Base-by-base conservation (phyloP, 2,797 vertebrate species). In the Acrossocheilus fasciatus region DNA sequence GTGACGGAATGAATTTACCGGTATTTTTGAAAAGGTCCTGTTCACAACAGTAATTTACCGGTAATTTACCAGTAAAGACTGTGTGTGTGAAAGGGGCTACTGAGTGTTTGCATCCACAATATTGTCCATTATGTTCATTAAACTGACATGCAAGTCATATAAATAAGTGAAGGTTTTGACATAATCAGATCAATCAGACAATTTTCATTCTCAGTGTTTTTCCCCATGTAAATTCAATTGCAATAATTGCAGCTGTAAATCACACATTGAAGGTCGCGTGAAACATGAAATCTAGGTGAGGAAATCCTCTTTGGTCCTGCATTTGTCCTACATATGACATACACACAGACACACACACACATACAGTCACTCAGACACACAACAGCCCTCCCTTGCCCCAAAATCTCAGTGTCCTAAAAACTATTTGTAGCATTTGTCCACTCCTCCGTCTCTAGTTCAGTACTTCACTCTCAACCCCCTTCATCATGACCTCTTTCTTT, bases 241-340 rank as follows among this genome's bases (percentile, higher is more conserved):
- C 12, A 77, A 59, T 62, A 52, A 14, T 3, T n/a, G 18, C 36
- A 36, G 23, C 6, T 59, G 62, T 45, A 45, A 59, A 47, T 68
- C 54, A 81, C 76, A 57, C 39, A 57, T 30, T 82, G 70, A 66
- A 81, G 82, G 70, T 84, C 62, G 17, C 52, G 8, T 84, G 68
- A 76, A 69, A 45, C 50, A 59, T 20, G 6, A 64, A 85, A 88
- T 81, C 70, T 85, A 81, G 87, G 83, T 85, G 83, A 84, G 87
- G 83, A 50, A 88, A 81, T 85, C 87, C 85, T 85, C 83, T 88
- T 85, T 77, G 64, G 87, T 82, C 83, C 77, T 81, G 57, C 43
- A 68, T 68, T 82, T 54, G 87, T 68, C 87, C 87, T 85, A 88
- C 72, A 86, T 88, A 77, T 73, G 78, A 81, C 85, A 85, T 30